Conservation (phyloP, 2,113 vertebrate species). For the Myotis brandtii region DNA sequence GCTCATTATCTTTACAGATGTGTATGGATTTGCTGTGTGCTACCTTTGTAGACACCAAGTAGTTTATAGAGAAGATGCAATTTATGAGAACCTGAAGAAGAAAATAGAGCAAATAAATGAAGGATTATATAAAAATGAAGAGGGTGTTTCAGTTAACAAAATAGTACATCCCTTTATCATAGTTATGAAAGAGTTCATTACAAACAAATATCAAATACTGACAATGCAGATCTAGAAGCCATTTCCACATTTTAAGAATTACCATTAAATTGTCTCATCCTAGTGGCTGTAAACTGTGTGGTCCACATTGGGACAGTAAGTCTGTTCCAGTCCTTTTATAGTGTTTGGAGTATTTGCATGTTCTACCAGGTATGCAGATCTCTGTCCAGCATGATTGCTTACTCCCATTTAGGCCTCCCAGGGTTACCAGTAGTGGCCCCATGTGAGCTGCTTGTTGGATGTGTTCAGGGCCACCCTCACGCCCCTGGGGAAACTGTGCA, state of each 20-base stretch:
- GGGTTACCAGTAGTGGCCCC: neutral
- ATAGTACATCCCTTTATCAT: neutral
- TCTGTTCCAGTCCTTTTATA: neutral
- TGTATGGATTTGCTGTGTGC: neutral
- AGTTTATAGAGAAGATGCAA: neutral
- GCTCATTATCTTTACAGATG: neutral
- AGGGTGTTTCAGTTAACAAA: neutral
- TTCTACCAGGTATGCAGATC: neutral
- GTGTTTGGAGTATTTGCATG: conserved; percentile 6
- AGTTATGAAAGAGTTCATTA: neutral
- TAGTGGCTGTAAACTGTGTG: neutral
- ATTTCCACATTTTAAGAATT: conserved; percentile 32
- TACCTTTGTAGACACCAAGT: neutral
- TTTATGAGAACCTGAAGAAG: conserved; percentile 12
- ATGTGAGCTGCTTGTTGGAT: neutral
- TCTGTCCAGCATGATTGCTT: neutral
- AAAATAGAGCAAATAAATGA: neutral
- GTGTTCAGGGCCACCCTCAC: rapidly evolving
- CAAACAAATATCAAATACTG: neutral
- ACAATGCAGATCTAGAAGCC: conserved; percentile 11
- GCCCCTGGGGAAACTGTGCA: neutral
- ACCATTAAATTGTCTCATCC: neutral
- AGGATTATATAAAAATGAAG: conserved; percentile 24
- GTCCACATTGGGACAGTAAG: neutral
- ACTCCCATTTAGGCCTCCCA: neutral